A percentile compares a stretch with the other conserved stretches of the same genome.
Conservation (phyloP, 2,797 vertebrate genomes). For the Agapornis canus region DNA sequence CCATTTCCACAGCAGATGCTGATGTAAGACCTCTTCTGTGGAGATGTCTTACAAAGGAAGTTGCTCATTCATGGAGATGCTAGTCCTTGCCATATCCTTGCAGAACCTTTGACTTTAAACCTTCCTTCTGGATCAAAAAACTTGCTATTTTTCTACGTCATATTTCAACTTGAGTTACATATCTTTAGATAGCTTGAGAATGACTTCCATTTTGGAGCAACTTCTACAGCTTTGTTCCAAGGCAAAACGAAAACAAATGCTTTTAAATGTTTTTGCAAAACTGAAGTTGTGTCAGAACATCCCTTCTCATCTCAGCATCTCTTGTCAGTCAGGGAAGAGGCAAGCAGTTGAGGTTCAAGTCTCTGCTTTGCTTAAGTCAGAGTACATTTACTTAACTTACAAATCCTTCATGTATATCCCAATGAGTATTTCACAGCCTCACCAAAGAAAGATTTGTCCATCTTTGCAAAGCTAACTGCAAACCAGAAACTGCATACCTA, state of each 20-base stretch:
- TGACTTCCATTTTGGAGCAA: neutral
- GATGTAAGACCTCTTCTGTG: neutral
- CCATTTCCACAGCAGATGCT: neutral
- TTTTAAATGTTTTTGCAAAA: neutral
- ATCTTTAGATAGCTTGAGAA: neutral
- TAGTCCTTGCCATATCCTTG: neutral
- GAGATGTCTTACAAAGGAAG: neutral
- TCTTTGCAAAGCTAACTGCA: neutral
- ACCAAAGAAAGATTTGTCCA: neutral
- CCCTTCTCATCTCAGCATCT: neutral
- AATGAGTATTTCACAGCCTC: neutral
- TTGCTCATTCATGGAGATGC: neutral
- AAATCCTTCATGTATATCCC: neutral
- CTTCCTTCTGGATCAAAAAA: neutral
- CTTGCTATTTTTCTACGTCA: neutral
- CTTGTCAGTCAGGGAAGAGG: neutral
- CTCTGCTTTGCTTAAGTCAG: neutral
- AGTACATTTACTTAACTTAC: neutral
- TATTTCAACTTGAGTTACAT: neutral
- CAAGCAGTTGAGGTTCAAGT: neutral
- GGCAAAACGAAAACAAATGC: neutral
- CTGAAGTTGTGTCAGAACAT: fast-evolving
- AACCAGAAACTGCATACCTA: neutral
- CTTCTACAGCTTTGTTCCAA: neutral
- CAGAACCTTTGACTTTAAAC: neutral